Percentiles rank a stretch among this genome's conserved stretches.
Conservation (phyloP, 2,113 vertebrate species). For the Chamaea fasciata region DNA sequence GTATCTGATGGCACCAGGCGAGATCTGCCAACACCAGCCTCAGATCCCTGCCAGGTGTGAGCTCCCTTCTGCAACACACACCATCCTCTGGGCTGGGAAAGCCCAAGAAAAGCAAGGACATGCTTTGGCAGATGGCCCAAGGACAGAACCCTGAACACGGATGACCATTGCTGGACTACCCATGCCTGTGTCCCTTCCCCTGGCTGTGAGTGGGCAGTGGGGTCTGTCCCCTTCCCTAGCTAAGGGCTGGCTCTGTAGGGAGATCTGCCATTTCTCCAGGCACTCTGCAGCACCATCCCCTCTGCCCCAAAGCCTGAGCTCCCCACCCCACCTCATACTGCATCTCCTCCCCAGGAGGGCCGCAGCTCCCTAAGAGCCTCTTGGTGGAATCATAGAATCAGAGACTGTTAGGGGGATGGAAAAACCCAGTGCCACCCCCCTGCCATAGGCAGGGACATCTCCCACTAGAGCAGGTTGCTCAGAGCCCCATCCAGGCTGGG, state of each 20-base stretch:
- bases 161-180: neutral
- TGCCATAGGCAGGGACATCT: neutral
- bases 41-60: rapidly evolving
- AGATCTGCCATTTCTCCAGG: neutral
- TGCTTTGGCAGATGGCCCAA: neutral
- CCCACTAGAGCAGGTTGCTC: neutral
- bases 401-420: neutral
- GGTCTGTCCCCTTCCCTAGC: neutral
- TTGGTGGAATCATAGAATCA: neutral
- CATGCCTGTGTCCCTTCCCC: rapidly evolving
- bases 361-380: neutral
- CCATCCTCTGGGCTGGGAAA: neutral
- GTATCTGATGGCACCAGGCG: neutral
- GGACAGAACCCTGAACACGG: rapidly evolving
- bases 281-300: neutral
- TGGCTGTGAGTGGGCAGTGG: neutral
- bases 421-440: neutral
- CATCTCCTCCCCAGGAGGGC: rapidly evolving
- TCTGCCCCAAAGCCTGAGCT: neutral
- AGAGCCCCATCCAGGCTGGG: neutral
- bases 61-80: neutral
- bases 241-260: neutral
- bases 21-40: neutral
- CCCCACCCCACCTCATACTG: neutral
- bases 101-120: neutral